Percentiles rank a stretch among this genome's conserved stretches.
phyloP scores from a whole-genome alignment of 2,888 invertebrate species.

The Icerya purchasi region DNA sequence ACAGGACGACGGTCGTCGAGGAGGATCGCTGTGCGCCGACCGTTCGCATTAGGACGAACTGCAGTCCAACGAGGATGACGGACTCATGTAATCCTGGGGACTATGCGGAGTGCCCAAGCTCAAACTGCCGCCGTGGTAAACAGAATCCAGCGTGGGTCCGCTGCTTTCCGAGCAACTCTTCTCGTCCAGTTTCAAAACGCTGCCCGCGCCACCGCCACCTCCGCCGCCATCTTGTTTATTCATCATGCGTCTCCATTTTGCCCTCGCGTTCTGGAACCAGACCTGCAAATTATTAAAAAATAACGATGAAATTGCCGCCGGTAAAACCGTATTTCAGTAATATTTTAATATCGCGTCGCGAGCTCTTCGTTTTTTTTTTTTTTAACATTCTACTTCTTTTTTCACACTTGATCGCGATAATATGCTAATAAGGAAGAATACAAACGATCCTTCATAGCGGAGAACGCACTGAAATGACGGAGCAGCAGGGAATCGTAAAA shows the following conservation, averaged over 20 bases:
- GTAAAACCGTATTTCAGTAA: no score
- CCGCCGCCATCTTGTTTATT: conserved; percentile 34
- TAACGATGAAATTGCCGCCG: neutral
- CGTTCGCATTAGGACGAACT: conserved; percentile 17
- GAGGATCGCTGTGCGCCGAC: no score
- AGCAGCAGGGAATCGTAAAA: no score
- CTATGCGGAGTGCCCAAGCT: conserved; percentile 8
- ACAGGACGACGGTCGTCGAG: no score
- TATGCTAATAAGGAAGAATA: no score
- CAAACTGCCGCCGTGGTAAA: conserved; percentile 17
- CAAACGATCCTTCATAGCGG: no score
- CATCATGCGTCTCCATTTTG: conserved; percentile 79
- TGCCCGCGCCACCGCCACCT: conserved; percentile 6
- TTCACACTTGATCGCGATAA: no score
- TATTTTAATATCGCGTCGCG: no score
- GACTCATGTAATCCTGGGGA: conserved; percentile 25
- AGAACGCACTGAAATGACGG: no score
- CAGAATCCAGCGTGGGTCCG: conserved; percentile 34
- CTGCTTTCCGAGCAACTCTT: conserved; percentile 39
- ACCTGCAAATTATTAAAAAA: conserved; percentile 38
- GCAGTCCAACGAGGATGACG: conserved; percentile 45
- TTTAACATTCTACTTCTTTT: no score
- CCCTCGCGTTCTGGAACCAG: conserved; percentile 87
- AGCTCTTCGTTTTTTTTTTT: no score
- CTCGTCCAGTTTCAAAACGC: conserved; percentile 33